Evolutionary conservation across 2,113 vertebrate species (phyloP), one percentile per base, ranked within the genome.

Genomic region (Atherinomorus stipes): DNA sequence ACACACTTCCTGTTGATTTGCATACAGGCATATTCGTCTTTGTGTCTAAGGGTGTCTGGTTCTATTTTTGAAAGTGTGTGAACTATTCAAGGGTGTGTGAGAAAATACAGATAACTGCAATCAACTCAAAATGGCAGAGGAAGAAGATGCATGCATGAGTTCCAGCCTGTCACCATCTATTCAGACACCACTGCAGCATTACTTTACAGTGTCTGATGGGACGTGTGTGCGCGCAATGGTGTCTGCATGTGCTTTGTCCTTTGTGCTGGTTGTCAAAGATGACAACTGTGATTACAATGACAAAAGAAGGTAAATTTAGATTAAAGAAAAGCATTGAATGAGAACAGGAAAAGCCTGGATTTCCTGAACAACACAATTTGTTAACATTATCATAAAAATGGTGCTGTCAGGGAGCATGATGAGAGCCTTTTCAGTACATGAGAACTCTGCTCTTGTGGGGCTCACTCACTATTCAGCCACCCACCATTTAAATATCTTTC

Each of bases 261-360:
- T 57, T 49, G 50, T 60, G 28, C n/a, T 62, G 68, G 68, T 71
- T 71, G 71, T 88, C 76, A 83, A 62, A 64, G 37, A 73, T 83
- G 80, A 85, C 84, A 87, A 67, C 54, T 77, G 44, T 85, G 64
- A 89, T 89, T 84, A 71, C 40, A 61, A 69, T 74, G 75, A 89
- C 79, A 89, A 88, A 71, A 82, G 72, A 58, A 63, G 56, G 23
- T 75, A 81, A 80, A 81, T 87, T 76, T 65, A 79, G 77, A 81
- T 59, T 2, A 50, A 31, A 74, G 54, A 82, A 68, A 53, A 13
- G 34, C 1, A 7, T 66, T 74, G 72, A 74, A 71, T 26, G 54
- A 65, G 54, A 77, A 67, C 25, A 77, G 57, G 63, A 74, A 86
- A 83, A 75, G 26, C 52, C 77, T 26, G 23, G 64, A 80, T 78